Conservation (phyloP, 2,888 invertebrate species). For the Microctonus brassicae region DNA sequence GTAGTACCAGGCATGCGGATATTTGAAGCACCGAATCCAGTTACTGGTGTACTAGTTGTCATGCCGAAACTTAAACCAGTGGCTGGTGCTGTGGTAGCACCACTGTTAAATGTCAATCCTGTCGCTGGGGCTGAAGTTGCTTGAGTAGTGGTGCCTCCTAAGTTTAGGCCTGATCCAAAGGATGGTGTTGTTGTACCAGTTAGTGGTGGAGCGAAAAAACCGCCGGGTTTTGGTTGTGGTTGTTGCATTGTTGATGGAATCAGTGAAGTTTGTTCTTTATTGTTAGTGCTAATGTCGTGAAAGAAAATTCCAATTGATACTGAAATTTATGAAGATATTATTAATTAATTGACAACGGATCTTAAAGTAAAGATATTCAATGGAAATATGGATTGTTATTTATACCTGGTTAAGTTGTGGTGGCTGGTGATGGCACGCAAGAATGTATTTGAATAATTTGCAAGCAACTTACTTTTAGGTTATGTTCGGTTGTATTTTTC, state of each 20-base stretch:
- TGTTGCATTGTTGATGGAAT: conserved; percentile 61
- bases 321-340: no score
- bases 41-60: conserved; percentile 15
- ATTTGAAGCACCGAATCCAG: conserved; percentile 31
- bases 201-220: conserved; percentile 66
- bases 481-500: no score
- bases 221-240: conserved; percentile 62
- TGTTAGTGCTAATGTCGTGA: no score
- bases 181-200: conserved; percentile 41
- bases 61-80: conserved; percentile 47
- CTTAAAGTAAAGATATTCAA: no score
- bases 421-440: no score
- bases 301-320: no score
- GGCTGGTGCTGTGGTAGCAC: conserved; percentile 35
- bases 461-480: no score
- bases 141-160: conserved; percentile 40
- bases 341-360: no score
- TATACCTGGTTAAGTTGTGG: no score
- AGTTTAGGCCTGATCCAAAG: conserved; percentile 46
- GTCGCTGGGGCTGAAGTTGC: conserved; percentile 31
- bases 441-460: no score
- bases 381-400: no score
- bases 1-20: conserved; percentile 11
- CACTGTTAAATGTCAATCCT: conserved; percentile 42
- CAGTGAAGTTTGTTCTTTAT: conserved; percentile 65